A percentile compares a stretch with the other conserved stretches of the same genome.
These are phyloP conservation scores for Indicator indicator DNA, from an alignment of 2,113 vertebrate species.

Conservation along the genomic window DNA sequence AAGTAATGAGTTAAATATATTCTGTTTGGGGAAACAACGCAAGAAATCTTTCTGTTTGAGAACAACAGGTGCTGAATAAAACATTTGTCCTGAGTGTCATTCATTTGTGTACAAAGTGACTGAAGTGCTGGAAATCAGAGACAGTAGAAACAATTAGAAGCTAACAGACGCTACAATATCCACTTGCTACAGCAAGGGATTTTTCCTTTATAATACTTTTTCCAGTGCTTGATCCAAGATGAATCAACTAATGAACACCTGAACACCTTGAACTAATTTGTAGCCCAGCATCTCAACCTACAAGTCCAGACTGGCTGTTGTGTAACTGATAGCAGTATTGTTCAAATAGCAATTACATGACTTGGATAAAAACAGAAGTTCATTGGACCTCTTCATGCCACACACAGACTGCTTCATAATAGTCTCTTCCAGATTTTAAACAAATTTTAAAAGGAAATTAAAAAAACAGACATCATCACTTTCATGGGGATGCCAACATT, in stretches of 20 bases:
- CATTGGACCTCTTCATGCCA: background rate
- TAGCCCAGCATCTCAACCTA: background rate
- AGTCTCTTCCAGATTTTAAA: background rate
- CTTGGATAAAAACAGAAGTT: background rate
- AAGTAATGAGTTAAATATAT: background rate
- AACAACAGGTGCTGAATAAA: background rate
- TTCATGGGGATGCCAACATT: background rate
- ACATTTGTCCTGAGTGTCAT: background rate
- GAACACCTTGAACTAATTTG: background rate
- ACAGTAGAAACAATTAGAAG: background rate
- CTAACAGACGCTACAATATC: background rate
- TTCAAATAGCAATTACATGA: background rate
- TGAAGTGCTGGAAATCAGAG: background rate
- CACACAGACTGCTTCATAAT: background rate
- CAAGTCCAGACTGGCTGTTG: background rate
- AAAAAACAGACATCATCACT: background rate
- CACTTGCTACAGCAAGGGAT: background rate
- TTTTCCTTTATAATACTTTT: background rate
- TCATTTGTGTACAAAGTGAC: background rate
- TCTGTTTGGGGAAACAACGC: background rate
- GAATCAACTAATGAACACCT: background rate
- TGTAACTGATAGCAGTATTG: background rate
- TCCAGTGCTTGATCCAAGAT: slow-evolving; percentile 2
- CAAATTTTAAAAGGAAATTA: background rate
- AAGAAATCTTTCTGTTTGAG: background rate